Conservation (phyloP, 2,113 vertebrate genomes). For the Fulmarus glacialis region DNA sequence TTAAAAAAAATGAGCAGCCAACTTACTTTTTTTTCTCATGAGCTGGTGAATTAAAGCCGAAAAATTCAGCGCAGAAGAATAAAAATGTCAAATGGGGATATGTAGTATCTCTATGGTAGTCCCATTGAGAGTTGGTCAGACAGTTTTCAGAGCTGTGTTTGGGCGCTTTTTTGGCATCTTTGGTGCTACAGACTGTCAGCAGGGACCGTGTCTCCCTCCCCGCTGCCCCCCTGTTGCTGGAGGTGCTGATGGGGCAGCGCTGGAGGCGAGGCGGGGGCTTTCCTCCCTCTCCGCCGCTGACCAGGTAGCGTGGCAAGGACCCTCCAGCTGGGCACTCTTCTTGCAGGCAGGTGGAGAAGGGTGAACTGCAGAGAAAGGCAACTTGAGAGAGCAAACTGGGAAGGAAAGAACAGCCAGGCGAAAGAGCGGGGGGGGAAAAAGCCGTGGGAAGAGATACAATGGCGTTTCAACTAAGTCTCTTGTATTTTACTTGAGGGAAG, state of each 20-base stretch:
- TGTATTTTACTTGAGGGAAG: not conserved
- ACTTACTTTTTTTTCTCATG: not conserved
- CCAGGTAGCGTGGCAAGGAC: not conserved
- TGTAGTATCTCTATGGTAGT: rapidly evolving
- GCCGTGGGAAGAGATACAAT: not conserved
- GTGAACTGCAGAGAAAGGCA: not conserved
- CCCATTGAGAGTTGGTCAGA: not conserved
- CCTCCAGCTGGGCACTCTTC: not conserved
- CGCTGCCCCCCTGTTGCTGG: not conserved
- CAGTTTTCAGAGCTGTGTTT: not conserved
- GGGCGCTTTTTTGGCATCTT: not conserved
- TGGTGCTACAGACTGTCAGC: not conserved
- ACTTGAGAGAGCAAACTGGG: not conserved
- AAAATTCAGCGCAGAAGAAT: not conserved
- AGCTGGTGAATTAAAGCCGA: not conserved
- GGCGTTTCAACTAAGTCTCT: not conserved
- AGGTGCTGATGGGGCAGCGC: not conserved
- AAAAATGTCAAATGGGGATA: not conserved
- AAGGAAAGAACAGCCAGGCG: not conserved
- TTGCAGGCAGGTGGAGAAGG: not conserved
- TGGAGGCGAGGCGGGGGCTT: not conserved
- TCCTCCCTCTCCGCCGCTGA: too few species aligned
- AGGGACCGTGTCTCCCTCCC: not conserved
- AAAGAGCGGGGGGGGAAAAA: not conserved
- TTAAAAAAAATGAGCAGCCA: not conserved